Percentiles rank a stretch among this genome's conserved stretches.
Evolutionary conservation across 92 coral and sea anemone genomes (phyloP).

Genomic region (Umimayanthus kanabou): DNA sequence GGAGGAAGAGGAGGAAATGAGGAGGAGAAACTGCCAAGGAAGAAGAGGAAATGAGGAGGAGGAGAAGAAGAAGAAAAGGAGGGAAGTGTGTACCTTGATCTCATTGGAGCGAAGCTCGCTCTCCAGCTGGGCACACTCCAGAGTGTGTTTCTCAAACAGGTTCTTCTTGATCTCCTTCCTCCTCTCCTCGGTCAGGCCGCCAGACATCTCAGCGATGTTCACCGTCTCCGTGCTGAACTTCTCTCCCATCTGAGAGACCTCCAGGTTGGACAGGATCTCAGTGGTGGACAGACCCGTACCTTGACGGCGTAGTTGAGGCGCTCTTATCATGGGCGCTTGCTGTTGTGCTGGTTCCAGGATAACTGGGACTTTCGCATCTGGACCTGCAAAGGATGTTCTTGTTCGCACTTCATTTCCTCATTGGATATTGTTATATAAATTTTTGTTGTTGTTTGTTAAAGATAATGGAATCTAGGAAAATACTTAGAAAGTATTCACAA

Average conservation of each 20-base stretch:
- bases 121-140: slow-evolving; percentile 94
- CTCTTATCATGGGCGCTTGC: not conserved
- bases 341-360: slow-evolving; percentile 20
- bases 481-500: not conserved
- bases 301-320: slow-evolving; percentile 27
- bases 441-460: not conserved
- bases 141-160: slow-evolving; percentile 93
- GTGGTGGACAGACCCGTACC: slow-evolving; percentile 68
- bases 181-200: slow-evolving; percentile 86
- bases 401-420: too few relatives aligned
- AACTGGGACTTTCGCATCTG: slow-evolving; percentile 16
- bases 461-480: not conserved
- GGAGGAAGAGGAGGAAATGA: too few relatives aligned
- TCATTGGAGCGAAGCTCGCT: slow-evolving; percentile 88
- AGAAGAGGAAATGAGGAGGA: too few relatives aligned
- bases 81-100: slow-evolving; percentile 53
- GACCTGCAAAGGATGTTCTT: not conserved
- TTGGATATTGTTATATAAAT: too few relatives aligned
- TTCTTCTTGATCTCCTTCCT: slow-evolving; percentile 83
- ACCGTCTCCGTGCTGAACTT: slow-evolving; percentile 90
- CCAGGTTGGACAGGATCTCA: slow-evolving; percentile 83
- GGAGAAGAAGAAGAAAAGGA: too few relatives aligned
- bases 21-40: too few relatives aligned
- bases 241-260: slow-evolving; percentile 95
- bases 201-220: slow-evolving; percentile 88